Evolutionary conservation across 2,888 invertebrate genomes (phyloP).

Genomic region (Odontothrips loti): DNA sequence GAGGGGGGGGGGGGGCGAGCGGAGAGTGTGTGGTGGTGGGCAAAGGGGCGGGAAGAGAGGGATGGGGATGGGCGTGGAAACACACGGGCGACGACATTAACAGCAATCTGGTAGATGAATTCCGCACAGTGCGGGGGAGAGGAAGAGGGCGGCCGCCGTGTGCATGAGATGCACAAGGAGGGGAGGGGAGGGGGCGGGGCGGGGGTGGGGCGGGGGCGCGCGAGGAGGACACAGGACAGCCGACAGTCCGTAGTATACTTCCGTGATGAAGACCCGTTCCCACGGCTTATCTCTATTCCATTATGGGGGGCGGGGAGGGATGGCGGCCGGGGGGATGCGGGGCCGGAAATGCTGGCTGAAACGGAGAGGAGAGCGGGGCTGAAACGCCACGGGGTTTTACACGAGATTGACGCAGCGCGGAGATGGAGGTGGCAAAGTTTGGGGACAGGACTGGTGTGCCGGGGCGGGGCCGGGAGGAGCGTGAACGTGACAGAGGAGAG

Average conservation of each 20-base stretch:
- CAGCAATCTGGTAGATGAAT: constrained; percentile 3
- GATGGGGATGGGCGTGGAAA: not conserved
- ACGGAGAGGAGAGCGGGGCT: too few relatives aligned
- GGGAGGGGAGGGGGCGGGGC: not conserved
- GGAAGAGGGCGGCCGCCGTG: not conserved
- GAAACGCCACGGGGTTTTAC: too few relatives aligned
- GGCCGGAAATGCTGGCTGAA: too few relatives aligned
- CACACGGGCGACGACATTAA: not conserved
- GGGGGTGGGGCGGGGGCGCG: not conserved
- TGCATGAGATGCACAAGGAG: not conserved
- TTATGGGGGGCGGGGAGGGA: not conserved
- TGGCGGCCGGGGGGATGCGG: too few relatives aligned
- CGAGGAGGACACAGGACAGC: constrained; percentile 40
- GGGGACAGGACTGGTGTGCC: too few relatives aligned
- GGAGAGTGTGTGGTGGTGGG: too few relatives aligned
- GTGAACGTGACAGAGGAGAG: too few relatives aligned
- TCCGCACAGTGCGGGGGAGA: not conserved
- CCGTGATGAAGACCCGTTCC: constrained; percentile 28
- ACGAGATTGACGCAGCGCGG: too few relatives aligned
- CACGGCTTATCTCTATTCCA: constrained; percentile 14
- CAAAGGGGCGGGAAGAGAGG: too few relatives aligned
- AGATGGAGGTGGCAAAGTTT: too few relatives aligned
- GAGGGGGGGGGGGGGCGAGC: not conserved
- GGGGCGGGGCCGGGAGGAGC: too few relatives aligned
- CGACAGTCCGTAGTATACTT: constrained; percentile 27